Conservation (phyloP, 1,140 invertebrate species). For the Bicyclus anynana region DNA sequence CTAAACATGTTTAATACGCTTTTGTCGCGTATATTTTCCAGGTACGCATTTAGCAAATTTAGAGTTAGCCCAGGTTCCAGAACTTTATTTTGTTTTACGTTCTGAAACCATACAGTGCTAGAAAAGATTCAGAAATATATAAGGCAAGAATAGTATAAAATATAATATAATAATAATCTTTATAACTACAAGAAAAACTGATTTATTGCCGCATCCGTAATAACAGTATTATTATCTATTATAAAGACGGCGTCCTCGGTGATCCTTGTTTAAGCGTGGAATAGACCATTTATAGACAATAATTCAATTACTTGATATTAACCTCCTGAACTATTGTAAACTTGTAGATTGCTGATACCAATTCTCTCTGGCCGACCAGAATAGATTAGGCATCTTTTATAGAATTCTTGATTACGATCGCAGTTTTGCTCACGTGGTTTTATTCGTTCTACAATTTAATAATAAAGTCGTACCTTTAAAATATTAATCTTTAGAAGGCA, state of each 20-base stretch:
- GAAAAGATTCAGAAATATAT: neutral
- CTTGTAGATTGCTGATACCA: conserved; percentile 15
- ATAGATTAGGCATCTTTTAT: neutral
- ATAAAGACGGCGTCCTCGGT: conserved; percentile 29
- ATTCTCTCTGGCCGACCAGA: neutral
- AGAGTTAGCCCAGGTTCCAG: too few species aligned
- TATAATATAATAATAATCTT: conserved; percentile 15
- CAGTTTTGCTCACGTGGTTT: too few species aligned
- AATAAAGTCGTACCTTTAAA: too few species aligned
- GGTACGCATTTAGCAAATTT: too few species aligned
- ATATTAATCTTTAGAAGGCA: too few species aligned
- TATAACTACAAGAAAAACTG: conserved; percentile 13
- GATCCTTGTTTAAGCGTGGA: conserved; percentile 32
- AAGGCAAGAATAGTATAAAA: neutral
- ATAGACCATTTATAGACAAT: conserved; percentile 39
- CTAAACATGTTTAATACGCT: too few species aligned
- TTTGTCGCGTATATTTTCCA: too few species aligned
- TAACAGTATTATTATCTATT: conserved; percentile 22
- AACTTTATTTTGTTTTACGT: too few species aligned
- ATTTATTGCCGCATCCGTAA: conserved; percentile 15
- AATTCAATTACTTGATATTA: conserved; percentile 47
- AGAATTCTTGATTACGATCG: neutral
- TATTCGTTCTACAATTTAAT: too few species aligned
- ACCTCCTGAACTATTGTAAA: conserved; percentile 26
- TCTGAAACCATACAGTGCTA: neutral